Percentiles rank a stretch among this genome's conserved stretches.
phyloP scores from a whole-genome alignment of 2,888 invertebrate genomes.

The Gandaritis pyraliata region DNA sequence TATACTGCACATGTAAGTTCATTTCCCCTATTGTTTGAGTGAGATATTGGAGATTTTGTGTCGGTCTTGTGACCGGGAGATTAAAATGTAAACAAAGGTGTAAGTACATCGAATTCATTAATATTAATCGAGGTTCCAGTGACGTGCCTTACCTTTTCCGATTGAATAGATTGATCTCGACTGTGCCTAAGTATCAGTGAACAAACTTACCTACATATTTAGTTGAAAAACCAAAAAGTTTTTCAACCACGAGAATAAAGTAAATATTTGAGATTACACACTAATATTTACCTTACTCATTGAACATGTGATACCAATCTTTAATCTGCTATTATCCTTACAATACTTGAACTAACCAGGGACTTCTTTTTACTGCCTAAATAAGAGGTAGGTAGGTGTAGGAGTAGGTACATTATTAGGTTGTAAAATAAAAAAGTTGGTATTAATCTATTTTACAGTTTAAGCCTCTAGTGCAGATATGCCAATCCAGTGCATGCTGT shows the following conservation, averaged over 20 bases:
- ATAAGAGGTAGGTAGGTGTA: no score
- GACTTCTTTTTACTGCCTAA: no score
- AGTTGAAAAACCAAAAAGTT: neutral
- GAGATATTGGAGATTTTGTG: neutral
- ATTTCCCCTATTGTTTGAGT: neutral
- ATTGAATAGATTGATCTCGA: neutral
- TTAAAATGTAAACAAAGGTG: neutral
- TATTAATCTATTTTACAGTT: no score
- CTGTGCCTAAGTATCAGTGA: neutral
- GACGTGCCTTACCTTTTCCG: neutral
- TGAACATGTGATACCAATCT: slow-evolving; percentile 8
- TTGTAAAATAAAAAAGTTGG: no score
- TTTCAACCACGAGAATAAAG: slow-evolving; percentile 2
- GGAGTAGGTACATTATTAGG: no score
- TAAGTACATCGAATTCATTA: neutral
- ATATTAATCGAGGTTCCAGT: neutral
- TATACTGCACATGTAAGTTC: neutral
- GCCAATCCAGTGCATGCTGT: no score
- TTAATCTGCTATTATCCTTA: neutral
- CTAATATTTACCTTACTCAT: slow-evolving; percentile 11
- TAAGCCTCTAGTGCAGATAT: no score
- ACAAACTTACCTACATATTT: no score
- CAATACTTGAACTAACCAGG: neutral
- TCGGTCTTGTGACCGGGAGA: slow-evolving; percentile 31
- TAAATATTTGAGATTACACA: slow-evolving; percentile 9